Evolutionary conservation across 2,888 invertebrate genomes (phyloP).

Genomic region (Ophion ventricosus): DNA sequence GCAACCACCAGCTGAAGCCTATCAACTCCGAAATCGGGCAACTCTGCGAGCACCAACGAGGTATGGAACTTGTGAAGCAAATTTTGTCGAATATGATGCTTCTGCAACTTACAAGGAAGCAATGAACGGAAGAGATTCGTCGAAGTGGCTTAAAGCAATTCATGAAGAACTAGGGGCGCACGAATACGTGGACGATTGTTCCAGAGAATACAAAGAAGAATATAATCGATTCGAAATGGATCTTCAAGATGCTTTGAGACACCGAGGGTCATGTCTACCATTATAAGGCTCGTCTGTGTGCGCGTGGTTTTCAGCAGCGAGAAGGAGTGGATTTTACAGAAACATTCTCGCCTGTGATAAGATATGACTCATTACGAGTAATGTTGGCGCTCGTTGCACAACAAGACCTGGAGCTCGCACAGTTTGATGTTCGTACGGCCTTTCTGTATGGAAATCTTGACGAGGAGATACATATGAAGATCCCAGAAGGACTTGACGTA

Average conservation of each 20-base stretch:
- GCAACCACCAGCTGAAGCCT: neutral
- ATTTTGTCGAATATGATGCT: neutral
- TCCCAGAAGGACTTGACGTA: constrained; percentile 72
- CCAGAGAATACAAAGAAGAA: constrained; percentile 11
- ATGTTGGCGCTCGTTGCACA: constrained; percentile 29
- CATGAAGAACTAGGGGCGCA: constrained; percentile 5
- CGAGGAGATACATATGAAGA: constrained; percentile 74
- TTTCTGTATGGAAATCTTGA: constrained; percentile 54
- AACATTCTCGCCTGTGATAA: constrained; percentile 69
- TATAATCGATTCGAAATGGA: constrained; percentile 52
- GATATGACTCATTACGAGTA: constrained; percentile 66
- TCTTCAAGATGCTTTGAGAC: constrained; percentile 50
- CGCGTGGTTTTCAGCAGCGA: constrained; percentile 67
- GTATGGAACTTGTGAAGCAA: constrained; percentile 3
- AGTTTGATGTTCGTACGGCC: constrained; percentile 33
- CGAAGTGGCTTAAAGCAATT: constrained; percentile 11
- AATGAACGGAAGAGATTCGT: neutral
- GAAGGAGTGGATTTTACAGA: constrained; percentile 71
- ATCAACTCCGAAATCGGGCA: neutral
- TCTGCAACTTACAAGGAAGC: neutral
- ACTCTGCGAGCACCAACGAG: constrained; percentile 13
- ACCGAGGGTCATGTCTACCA: constrained; percentile 60
- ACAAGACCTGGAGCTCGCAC: constrained; percentile 15
- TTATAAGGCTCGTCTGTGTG: constrained; percentile 73
- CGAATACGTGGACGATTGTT: constrained; percentile 42